phyloP scores from a whole-genome alignment of 2,888 invertebrate genomes.

The Clusia tigrina region DNA sequence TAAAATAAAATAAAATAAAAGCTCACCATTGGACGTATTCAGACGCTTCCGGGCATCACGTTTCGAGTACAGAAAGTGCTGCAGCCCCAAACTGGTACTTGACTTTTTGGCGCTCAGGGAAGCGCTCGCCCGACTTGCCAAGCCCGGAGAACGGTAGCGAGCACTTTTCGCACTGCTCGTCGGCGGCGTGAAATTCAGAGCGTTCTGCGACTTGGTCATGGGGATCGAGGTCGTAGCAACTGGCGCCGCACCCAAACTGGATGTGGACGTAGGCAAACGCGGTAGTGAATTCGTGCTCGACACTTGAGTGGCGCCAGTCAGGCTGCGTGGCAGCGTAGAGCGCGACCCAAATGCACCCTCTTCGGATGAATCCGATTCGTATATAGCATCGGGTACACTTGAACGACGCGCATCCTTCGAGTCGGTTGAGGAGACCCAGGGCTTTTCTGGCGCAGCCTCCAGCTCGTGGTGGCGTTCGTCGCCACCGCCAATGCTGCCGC shows the following conservation, averaged over 20 bases:
- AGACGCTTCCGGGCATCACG: conserved; percentile 68
- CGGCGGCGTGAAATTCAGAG: conserved; percentile 58
- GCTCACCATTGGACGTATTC: conserved; percentile 69
- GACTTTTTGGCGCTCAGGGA: conserved; percentile 72
- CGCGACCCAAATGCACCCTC: conserved; percentile 65
- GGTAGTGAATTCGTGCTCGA: conserved; percentile 79
- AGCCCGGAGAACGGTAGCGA: conserved; percentile 82
- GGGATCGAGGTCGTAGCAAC: conserved; percentile 60
- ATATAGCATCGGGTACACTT: conserved; percentile 68
- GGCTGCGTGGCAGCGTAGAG: conserved; percentile 72
- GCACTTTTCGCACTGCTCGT: conserved; percentile 82
- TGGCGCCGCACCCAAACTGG: conserved; percentile 25
- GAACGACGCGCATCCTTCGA: conserved; percentile 65
- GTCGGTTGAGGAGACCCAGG: conserved; percentile 58
- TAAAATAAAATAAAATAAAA: conserved; percentile 34
- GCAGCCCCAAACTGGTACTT: conserved; percentile 67
- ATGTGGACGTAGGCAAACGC: conserved; percentile 72
- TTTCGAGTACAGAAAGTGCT: conserved; percentile 70
- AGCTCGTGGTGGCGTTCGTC: conserved; percentile 56
- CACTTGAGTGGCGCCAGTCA: conserved; percentile 67
- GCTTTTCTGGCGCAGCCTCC: conserved; percentile 58
- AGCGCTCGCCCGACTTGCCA: conserved; percentile 65
- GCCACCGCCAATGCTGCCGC: conserved; percentile 82
- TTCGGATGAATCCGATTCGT: conserved; percentile 55
- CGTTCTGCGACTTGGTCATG: conserved; percentile 71